phyloP scores from a whole-genome alignment of 2,113 vertebrate genomes.

The Cheirogaleus medius region DNA sequence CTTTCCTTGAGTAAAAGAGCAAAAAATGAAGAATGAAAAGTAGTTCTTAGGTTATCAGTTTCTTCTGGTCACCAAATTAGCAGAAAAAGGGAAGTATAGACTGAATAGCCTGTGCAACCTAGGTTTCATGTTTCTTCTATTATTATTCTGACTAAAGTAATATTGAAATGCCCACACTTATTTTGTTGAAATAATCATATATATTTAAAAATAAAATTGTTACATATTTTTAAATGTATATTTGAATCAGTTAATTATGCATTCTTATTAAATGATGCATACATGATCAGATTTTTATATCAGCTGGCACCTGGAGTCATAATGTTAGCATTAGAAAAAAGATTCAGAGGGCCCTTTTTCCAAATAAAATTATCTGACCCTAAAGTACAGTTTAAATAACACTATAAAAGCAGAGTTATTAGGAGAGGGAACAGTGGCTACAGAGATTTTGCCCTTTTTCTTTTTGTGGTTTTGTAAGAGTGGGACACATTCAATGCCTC shows the following conservation, averaged over 20 bases:
- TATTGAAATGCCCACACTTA: background rate
- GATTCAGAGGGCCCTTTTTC: background rate
- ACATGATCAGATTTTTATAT: background rate
- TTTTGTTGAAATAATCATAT: background rate
- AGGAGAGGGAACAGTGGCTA: background rate
- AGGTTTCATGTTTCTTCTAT: background rate
- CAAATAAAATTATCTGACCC: background rate
- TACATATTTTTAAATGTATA: background rate
- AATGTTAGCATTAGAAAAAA: background rate
- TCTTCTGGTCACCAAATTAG: background rate
- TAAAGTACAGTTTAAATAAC: background rate
- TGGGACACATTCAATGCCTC: background rate
- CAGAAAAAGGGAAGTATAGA: background rate
- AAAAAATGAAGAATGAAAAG: background rate
- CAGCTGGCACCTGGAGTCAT: background rate
- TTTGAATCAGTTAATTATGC: background rate
- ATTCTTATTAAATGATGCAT: background rate
- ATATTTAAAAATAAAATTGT: constrained; percentile 26
- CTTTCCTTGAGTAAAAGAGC: background rate
- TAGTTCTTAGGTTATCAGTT: background rate
- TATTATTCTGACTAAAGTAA: background rate
- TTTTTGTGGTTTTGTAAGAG: background rate
- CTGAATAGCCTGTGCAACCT: background rate
- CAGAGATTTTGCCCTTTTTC: background rate
- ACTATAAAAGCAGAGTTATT: background rate